Evolutionary conservation across 2,797 vertebrate species (phyloP).

Genomic region (Acridotheres tristis): DNA sequence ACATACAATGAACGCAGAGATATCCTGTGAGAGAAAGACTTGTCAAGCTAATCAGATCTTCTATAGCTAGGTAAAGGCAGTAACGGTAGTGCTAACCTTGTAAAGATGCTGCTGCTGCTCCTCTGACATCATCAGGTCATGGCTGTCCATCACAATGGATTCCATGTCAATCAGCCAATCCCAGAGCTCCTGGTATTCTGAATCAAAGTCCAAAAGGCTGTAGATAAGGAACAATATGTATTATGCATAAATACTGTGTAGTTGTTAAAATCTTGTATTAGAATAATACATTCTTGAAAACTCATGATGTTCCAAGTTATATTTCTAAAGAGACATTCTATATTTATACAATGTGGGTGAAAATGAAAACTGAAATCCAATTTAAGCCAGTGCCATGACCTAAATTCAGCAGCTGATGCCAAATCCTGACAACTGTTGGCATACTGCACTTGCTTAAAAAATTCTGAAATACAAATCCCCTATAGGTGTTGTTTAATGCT

Average conservation of each 20-base stretch:
- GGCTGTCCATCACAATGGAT: conserved; percentile 93
- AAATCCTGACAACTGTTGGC: conserved; percentile 63
- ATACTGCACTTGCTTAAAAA: conserved; percentile 33
- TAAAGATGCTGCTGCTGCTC: conserved; percentile 95
- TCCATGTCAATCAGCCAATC: conserved; percentile 99
- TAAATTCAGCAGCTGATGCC: conserved; percentile 40
- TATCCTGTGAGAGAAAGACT: conserved; percentile 79
- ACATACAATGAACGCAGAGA: conserved; percentile 77
- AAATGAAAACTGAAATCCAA: conserved; percentile 71
- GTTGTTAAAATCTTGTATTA: conserved; percentile 79
- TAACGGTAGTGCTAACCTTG: conserved; percentile 87
- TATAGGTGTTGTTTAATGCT: neutral
- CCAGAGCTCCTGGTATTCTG: conserved; percentile 95
- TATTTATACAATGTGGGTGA: conserved; percentile 58
- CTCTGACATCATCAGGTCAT: conserved; percentile 97
- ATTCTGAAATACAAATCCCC: conserved; percentile 28
- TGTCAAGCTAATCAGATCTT: conserved; percentile 84
- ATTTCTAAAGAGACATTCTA: conserved; percentile 66
- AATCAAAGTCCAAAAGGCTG: conserved; percentile 95
- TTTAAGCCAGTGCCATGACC: conserved; percentile 58
- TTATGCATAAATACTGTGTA: conserved; percentile 80
- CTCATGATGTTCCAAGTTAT: conserved; percentile 68
- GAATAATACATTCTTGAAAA: conserved; percentile 80
- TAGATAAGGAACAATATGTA: conserved; percentile 79
- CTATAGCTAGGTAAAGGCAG: conserved; percentile 77